These are phyloP conservation scores for Melanotus villosus DNA, from an alignment of 2,888 invertebrate species.

Conservation along the genomic window DNA sequence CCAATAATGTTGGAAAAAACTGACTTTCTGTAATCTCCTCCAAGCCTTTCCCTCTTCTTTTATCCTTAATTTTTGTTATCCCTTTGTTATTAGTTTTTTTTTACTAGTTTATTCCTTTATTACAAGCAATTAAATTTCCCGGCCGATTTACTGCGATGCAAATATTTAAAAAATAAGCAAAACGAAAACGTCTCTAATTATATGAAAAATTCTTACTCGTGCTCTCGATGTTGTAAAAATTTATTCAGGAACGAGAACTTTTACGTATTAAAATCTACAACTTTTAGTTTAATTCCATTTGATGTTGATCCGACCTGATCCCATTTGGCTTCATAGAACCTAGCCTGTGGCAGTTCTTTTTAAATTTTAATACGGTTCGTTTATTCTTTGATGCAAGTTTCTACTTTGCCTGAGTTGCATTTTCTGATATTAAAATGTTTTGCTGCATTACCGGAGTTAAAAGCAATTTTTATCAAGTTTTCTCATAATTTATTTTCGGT, in stretches of 20 bases:
- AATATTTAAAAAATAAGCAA: no score
- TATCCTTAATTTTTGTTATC: no score
- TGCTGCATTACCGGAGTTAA: conserved; percentile 25
- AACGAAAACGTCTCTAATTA: no score
- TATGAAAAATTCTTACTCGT: no score
- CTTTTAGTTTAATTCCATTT: conserved; percentile 35
- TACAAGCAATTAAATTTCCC: no score
- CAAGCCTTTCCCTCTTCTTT: no score
- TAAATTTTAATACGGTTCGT: conserved; percentile 39
- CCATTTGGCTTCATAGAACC: conserved; percentile 25
- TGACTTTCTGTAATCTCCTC: not conserved
- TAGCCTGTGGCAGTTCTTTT: conserved; percentile 30
- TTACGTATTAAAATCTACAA: conserved; percentile 6
- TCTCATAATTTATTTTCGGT: conserved; percentile 4
- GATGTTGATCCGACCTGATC: conserved; percentile 32
- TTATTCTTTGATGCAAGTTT: conserved; percentile 39
- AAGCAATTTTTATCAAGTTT: conserved; percentile 16
- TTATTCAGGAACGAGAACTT: conserved; percentile 16
- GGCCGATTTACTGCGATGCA: no score
- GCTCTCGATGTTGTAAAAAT: conserved; percentile 29
- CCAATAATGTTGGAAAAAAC: not conserved
- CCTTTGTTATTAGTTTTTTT: no score
- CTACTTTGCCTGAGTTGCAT: conserved; percentile 22
- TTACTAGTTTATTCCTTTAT: no score
- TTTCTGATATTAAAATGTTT: conserved; percentile 34